These are phyloP conservation scores for Cryptocephalus primarius DNA, from an alignment of 2,888 invertebrate species.

Conservation along the genomic window DNA sequence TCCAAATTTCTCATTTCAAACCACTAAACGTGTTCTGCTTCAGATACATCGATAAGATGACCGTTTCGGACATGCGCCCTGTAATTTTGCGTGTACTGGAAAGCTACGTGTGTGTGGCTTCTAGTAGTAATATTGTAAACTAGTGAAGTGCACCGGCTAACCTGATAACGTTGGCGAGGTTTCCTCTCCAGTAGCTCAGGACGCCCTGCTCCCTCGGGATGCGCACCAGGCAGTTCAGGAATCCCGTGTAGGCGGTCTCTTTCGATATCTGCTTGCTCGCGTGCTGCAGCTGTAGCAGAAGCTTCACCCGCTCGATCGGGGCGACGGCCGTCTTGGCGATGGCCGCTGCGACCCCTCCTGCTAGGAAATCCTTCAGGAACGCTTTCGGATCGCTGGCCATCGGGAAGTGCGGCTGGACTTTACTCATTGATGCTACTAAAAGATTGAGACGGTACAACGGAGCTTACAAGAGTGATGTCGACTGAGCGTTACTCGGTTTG, in stretches of 20 bases:
- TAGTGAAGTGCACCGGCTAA: constrained; percentile 29
- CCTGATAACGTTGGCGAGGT: constrained; percentile 66
- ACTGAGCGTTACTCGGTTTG: no score
- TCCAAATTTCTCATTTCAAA: no score
- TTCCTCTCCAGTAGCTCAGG: constrained; percentile 64
- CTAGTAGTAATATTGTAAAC: no score
- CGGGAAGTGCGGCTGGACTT: no score
- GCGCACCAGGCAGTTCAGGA: constrained; percentile 54
- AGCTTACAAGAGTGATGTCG: no score
- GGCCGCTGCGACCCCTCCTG: constrained; percentile 54
- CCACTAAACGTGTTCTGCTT: no score
- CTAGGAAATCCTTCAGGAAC: constrained; percentile 44
- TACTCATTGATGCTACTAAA: no score
- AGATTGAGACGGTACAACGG: no score
- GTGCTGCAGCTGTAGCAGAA: constrained; percentile 55
- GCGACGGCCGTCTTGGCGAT: constrained; percentile 57
- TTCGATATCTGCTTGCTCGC: constrained; percentile 47
- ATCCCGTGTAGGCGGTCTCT: constrained; percentile 50
- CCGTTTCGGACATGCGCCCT: no score
- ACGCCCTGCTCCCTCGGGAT: constrained; percentile 60
- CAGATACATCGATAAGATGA: no score
- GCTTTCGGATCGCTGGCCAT: neutral
- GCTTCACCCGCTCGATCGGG: constrained; percentile 56
- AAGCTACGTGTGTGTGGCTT: no score
- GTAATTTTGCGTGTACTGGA: no score